Evolutionary conservation across 1,140 invertebrate species (phyloP).

Genomic region (Drosophila chauvacae): DNA sequence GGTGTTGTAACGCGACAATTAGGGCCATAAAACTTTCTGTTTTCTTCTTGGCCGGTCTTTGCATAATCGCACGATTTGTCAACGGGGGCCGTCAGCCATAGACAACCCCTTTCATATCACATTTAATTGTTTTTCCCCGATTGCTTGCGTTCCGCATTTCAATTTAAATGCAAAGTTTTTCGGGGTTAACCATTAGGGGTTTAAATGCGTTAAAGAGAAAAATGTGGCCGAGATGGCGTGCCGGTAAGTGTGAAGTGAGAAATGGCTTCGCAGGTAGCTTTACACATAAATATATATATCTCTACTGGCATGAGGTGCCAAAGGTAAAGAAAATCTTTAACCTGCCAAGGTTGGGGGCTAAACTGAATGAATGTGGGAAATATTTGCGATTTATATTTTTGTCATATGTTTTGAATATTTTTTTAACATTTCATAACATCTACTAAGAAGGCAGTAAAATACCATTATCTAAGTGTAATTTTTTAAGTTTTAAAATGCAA

Average conservation of each 20-base stretch:
- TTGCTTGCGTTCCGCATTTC: slow-evolving; percentile 27
- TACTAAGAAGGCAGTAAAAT: not conserved
- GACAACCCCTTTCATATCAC: slow-evolving; percentile 57
- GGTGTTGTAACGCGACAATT: slow-evolving; percentile 69
- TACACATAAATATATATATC: not conserved
- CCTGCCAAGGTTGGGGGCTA: not conserved
- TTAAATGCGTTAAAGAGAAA: slow-evolving; percentile 74
- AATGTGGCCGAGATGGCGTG: slow-evolving; percentile 48
- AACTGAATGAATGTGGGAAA: slow-evolving; percentile 2
- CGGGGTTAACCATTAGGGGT: slow-evolving; percentile 24
- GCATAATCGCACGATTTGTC: slow-evolving; percentile 76
- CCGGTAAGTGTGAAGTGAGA: slow-evolving; percentile 57
- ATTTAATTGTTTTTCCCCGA: slow-evolving; percentile 43
- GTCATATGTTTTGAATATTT: not conserved
- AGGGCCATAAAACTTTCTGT: slow-evolving; percentile 48
- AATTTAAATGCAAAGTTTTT: slow-evolving; percentile 70
- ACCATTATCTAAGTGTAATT: not conserved
- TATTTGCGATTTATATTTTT: not conserved
- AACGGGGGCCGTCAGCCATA: slow-evolving; percentile 22
- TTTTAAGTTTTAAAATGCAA: not conserved
- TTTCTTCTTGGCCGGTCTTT: slow-evolving; percentile 27
- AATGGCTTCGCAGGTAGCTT: slow-evolving; percentile 14
- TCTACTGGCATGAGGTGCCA: slow-evolving; percentile 17
- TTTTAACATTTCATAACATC: not conserved
- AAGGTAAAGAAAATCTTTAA: slow-evolving; percentile 7